phyloP scores from a whole-genome alignment of 2,888 invertebrate species.

The Caenorhabditis japonica region DNA sequence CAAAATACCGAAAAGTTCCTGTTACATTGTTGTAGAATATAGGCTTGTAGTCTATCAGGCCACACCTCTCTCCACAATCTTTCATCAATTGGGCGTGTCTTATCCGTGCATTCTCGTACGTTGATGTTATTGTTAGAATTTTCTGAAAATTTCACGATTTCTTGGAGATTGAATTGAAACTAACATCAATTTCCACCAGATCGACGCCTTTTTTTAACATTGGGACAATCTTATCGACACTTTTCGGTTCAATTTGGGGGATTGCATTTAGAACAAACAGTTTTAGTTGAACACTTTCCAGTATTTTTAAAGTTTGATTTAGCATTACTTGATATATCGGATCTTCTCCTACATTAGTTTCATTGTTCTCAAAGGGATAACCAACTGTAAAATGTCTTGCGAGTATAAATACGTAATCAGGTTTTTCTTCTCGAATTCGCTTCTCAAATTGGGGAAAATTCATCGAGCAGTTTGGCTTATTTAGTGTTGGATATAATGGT shows the following conservation, averaged over 20 bases:
- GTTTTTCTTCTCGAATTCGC: conserved; percentile 2
- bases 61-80: conserved; percentile 32
- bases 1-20: conserved; percentile 16
- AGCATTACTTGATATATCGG: conserved; percentile 15
- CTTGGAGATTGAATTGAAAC: too few relatives aligned
- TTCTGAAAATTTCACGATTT: too few relatives aligned
- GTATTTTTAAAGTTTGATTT: conserved; percentile 14
- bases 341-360: conserved; percentile 2
- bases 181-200: conserved; percentile 14
- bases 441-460: conserved; percentile 13
- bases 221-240: neutral
- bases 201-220: neutral
- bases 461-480: neutral
- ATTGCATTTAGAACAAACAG: conserved; percentile 23
- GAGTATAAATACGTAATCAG: conserved; percentile 13
- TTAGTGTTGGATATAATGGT: neutral
- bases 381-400: conserved; percentile 9
- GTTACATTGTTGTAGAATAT: conserved; percentile 12
- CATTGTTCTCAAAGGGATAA: neutral
- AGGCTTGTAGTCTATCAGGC: conserved; percentile 28
- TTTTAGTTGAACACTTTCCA: conserved; percentile 9
- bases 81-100: conserved; percentile 11
- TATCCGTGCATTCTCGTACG: too few relatives aligned
- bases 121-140: too few relatives aligned
- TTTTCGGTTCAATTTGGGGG: neutral